Evolutionary conservation across 2,797 vertebrate genomes (phyloP), one percentile per base, ranked within the genome.

Genomic region (Poeciliopsis infans): DNA sequence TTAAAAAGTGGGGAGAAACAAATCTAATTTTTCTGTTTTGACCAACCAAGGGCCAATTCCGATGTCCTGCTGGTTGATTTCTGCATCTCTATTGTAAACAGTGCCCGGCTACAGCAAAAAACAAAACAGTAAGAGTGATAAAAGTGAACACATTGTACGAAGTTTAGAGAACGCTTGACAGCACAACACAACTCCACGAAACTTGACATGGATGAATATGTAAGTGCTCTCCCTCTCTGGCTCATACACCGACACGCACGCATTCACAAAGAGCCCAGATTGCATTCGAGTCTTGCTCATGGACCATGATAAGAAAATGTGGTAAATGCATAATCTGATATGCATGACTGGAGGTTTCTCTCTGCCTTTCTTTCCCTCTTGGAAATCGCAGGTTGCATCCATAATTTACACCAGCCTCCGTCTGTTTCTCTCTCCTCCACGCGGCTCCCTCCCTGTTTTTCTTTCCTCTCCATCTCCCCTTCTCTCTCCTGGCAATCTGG

Each of bases 341-440:
- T 95, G 95, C 95, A 96, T 96, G 95, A 95, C 94, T 95, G 94
- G 91, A 94, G 91, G 94, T 94, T 94, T 93, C 94, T 94, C 87
- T 90, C 85, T 92, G 88, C 90, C 84, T 91, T 93, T 94, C 91
- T 94, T 94, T 94, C 94, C 94, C 94, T 94, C 93, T 93, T 94
- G 93, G 93, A 95, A 94, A 95, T 95, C 93, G 90, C 94, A 95
- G 94, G 90, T 95, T 93, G 93, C 92, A 95, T 95, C 92, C 92
- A 95, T 96, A 95, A 95, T 96, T 95, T 94, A 95, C 92, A 94
- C 86, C 89, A 91, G 89, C 91, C 92, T 92, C 93, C 90, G 88
- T 94, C 94, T 95, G 92, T 94, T 93, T 93, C 91, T 91, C 90
- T 92, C 92, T 84, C 84, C 82, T 91, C 85, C 89, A 85, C 90